A percentile compares a stretch with the other conserved stretches of the same genome.
phyloP scores from a whole-genome alignment of 2,888 invertebrate genomes.

The Agelastica alni region DNA sequence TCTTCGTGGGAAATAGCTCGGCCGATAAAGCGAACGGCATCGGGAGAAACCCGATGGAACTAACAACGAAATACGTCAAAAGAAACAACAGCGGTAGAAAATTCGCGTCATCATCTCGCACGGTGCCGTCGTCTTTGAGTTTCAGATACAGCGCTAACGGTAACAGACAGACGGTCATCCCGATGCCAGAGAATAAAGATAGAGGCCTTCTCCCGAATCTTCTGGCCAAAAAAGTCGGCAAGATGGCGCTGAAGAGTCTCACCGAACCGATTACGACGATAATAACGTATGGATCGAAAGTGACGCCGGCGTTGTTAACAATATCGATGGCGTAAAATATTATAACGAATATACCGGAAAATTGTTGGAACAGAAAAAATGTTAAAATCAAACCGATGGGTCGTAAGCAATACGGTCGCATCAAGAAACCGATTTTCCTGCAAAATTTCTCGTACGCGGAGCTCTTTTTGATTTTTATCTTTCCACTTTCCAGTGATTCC shows the following conservation, averaged over 20 bases:
- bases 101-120: slow-evolving; percentile 38
- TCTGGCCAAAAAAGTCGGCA: slow-evolving; percentile 59
- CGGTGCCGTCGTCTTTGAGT: slow-evolving; percentile 43
- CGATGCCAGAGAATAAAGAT: slow-evolving; percentile 62
- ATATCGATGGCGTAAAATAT: slow-evolving; percentile 64
- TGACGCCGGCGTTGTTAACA: slow-evolving; percentile 57
- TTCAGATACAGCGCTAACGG: slow-evolving; percentile 57
- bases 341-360: slow-evolving; percentile 62
- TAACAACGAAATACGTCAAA: slow-evolving; percentile 59
- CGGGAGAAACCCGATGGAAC: slow-evolving; percentile 61
- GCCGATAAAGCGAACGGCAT: slow-evolving; percentile 64
- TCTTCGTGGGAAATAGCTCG: slow-evolving; percentile 61
- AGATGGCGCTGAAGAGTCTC: slow-evolving; percentile 56
- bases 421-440: slow-evolving; percentile 47
- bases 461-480: slow-evolving; percentile 27
- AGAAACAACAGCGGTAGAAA: slow-evolving; percentile 57
- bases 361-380: slow-evolving; percentile 64
- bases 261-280: slow-evolving; percentile 60
- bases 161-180: slow-evolving; percentile 62
- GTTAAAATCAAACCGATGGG: slow-evolving; percentile 58
- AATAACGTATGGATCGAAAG: slow-evolving; percentile 57
- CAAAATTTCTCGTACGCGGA: slow-evolving; percentile 34
- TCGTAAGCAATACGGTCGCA: slow-evolving; percentile 54
- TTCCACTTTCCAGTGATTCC: slow-evolving; percentile 41
- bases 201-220: slow-evolving; percentile 63